Evolutionary conservation across 2,113 vertebrate genomes (phyloP), one percentile per base, ranked within the genome.

Genomic region (Pteropus alecto): DNA sequence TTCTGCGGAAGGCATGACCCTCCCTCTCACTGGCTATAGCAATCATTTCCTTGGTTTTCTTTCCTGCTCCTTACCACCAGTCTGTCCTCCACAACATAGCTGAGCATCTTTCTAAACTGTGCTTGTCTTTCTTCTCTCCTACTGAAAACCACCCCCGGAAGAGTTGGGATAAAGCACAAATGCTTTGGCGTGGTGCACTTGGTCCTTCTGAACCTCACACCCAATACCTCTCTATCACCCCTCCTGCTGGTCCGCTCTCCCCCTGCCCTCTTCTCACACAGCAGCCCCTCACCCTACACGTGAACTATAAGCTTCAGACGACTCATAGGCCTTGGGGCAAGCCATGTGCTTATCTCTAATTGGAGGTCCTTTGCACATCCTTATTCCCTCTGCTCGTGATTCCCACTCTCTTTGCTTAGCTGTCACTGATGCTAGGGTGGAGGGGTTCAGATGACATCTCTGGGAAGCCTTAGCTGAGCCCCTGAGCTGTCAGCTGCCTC

Each of bases 171-270:
- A 76, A 78, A 83, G 28, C 33, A 60, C 0, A 12, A 30, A 24
- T 5, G 1, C 13, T 7, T 35, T 60, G 11, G 18, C 24, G 0
- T 2, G 6, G 41, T 41, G 1, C 4, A 0, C 51, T 22, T 2
- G 30, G 35, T 8, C 38, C 43, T 76, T 71, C 38, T 89, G 67
- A 91, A 60, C 16, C 43, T 61, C 43, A 24, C 4, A 26, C 10
- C 2, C 1, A 1, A 4, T 7, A 22, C 6, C 10, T 46, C 6
- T 13, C 54, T 2, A n/a, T 16, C 21, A 10, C 24, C 30, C 60
- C 11, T 70, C 63, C 13, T 43, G 18, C 16, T 35, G 10, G 14
- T 30, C 5, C 24, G 33, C 7, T 21, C 41, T 26, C 54, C 1
- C 6, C 33, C 71, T 41, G 2, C 21, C 46, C 10, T 38, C 58